Conservation (phyloP, 2,888 invertebrate species). For the Cantharis lateralis region DNA sequence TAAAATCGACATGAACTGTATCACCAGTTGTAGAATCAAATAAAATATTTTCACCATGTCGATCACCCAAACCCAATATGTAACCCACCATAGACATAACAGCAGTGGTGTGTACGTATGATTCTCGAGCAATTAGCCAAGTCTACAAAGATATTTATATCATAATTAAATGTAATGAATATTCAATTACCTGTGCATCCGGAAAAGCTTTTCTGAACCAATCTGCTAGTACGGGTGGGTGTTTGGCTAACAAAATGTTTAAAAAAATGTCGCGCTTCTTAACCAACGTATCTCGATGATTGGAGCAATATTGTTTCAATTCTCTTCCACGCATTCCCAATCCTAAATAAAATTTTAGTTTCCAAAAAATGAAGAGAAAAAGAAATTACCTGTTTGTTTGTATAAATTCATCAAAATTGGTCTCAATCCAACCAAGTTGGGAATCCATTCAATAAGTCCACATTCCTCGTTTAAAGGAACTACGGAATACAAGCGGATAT, state of each 20-base stretch:
- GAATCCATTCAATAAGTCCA: conserved; percentile 96
- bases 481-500: conserved; percentile 90
- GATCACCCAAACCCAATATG: conserved; percentile 88
- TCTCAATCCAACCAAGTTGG: conserved; percentile 79
- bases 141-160: conserved; percentile 38
- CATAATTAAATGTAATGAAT: not conserved
- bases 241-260: conserved; percentile 67
- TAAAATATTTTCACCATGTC: conserved; percentile 95
- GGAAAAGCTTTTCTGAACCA: conserved; percentile 92
- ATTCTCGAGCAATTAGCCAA: conserved; percentile 89
- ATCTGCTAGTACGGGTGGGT: conserved; percentile 87
- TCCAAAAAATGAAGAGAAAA: not conserved
- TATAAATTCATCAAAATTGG: conserved; percentile 72
- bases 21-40: conserved; percentile 93
- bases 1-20: conserved; percentile 96
- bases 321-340: conserved; percentile 64
- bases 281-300: conserved; percentile 64
- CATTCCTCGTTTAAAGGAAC: conserved; percentile 93
- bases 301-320: conserved; percentile 66
- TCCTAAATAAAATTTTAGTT: conserved; percentile 47
- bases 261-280: conserved; percentile 70
- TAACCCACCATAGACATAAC: conserved; percentile 98
- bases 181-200: conserved; percentile 64
- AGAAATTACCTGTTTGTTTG: conserved; percentile 65
- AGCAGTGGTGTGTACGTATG: conserved; percentile 90